A percentile compares a stretch with the other conserved stretches of the same genome.
These are phyloP conservation scores for Furcifer pardalis DNA, from an alignment of 2,797 vertebrate species.

Conservation along the genomic window DNA sequence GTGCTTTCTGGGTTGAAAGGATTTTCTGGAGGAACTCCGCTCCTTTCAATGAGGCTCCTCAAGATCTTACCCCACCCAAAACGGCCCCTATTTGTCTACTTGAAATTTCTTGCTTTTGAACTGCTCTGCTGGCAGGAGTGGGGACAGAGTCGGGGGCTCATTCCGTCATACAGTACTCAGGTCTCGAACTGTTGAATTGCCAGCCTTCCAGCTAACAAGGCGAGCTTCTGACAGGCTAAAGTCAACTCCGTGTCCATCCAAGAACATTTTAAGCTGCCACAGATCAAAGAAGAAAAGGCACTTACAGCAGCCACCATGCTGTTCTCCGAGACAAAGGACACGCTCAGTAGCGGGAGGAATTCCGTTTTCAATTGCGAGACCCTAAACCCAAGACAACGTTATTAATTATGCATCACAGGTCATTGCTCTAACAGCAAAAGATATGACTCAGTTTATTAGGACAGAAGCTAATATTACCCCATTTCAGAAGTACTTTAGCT, in stretches of 20 bases:
- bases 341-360: constrained; percentile 95
- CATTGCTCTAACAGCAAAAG: constrained; percentile 35
- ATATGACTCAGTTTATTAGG: neutral
- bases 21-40: no score
- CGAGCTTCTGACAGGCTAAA: neutral
- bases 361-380: constrained; percentile 96
- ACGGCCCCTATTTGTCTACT: no score
- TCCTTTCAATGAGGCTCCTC: no score
- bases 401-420: constrained; percentile 46
- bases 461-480: neutral
- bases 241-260: rapidly evolving
- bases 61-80: no score
- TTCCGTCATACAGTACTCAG: no score
- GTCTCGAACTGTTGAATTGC: no score
- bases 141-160: no score
- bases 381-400: constrained; percentile 79
- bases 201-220: no score
- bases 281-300: constrained; percentile 43
- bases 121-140: no score
- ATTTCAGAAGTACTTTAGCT: neutral
- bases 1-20: no score
- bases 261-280: neutral
- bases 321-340: constrained; percentile 96
- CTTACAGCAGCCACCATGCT: constrained; percentile 97
- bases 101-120: no score